phyloP scores from a whole-genome alignment of 2,113 vertebrate genomes.

The Orthonyx spaldingii region DNA sequence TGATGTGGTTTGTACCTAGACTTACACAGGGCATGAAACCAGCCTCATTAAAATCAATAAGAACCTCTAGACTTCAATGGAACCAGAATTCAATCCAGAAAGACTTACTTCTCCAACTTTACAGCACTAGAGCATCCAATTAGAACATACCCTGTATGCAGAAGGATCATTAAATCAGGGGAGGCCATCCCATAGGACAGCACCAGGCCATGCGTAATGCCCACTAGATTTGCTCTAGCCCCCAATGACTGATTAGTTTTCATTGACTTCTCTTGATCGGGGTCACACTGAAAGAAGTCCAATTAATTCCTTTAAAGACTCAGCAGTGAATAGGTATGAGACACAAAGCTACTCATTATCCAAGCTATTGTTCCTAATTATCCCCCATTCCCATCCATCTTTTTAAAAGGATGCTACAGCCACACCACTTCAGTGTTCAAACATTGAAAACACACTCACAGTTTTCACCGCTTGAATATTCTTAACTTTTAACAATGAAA shows the following conservation, averaged over 20 bases:
- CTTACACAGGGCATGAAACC: neutral
- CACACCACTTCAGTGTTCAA: neutral
- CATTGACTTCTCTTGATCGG: neutral
- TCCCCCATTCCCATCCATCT: neutral
- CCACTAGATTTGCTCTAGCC: neutral
- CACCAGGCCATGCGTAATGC: neutral
- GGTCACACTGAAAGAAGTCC: neutral
- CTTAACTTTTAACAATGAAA: slow-evolving; percentile 8
- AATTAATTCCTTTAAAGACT: neutral
- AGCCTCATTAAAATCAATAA: neutral
- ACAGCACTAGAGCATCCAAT: neutral
- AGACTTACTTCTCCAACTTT: neutral
- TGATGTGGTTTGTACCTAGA: neutral
- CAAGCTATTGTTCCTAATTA: neutral
- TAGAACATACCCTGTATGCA: neutral
- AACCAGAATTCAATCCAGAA: neutral
- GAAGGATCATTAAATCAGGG: neutral
- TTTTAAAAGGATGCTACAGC: neutral
- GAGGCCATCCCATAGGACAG: neutral
- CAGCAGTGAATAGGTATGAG: neutral
- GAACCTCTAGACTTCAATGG: neutral
- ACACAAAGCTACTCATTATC: neutral
- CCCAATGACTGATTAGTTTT: neutral
- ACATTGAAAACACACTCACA: neutral
- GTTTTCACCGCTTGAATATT: neutral